Evolutionary conservation across 1,140 invertebrate species (phyloP), one percentile per base, ranked within the genome.

Genomic region (Belonocnema kinseyi): DNA sequence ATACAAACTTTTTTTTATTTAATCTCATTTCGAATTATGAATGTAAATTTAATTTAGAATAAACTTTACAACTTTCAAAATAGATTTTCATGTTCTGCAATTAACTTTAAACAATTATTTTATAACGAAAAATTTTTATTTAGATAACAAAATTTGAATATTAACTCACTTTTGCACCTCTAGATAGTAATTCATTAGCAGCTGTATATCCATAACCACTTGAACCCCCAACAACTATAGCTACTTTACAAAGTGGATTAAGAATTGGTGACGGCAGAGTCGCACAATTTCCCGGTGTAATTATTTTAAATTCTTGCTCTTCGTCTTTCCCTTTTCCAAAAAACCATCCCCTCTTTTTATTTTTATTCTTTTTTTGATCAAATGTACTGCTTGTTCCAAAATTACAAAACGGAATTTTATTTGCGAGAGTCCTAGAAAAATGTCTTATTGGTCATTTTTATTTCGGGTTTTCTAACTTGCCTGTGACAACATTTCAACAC

Each of bases 171-270:
- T 90, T 92, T 0, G 90, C 91, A 26, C 89, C 90, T 50, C 91
- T 85, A 33, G 86, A 85, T 11, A 93, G 77, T 0, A 93, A 76
- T 54, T 89, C 87, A 72, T 91, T 83, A 33, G 85, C 85, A 71
- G 89, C 91, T 1, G 86, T 87, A 66, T 87, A 87, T 19, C 93
- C 93, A 10, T 93, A 83, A 4, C 92, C 92, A 10, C 83, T 82
- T 3, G 91, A 90, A 7, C 87, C 92, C 7, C 92, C 92, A 7
- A 92, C 92, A 17, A 93, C 83, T 19, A 93, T 82, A 4, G 87
- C 92, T 50, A 90, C 88, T 79, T 93, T 92, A 26, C 89, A 89
- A 76, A 86, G 86, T 14, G 92, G 75, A 71, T 88, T 87, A 88
- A 92, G 46, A 53, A 73, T 75, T 8, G 56, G 53, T 66, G 3